These are phyloP conservation scores for Mamestra configurata DNA, from an alignment of 1,140 invertebrate species.

Conservation along the genomic window DNA sequence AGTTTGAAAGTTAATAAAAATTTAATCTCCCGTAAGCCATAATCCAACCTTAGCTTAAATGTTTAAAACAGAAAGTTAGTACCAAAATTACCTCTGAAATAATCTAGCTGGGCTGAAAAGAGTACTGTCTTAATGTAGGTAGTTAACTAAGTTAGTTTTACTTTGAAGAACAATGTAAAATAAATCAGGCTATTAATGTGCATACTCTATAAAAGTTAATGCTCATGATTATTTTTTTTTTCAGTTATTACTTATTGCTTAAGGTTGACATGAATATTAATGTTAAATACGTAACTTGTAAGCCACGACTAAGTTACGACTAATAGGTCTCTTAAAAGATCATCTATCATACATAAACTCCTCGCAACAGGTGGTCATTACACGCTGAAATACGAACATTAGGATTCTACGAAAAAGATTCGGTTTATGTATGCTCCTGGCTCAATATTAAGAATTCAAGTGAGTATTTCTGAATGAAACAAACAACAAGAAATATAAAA, in stretches of 20 bases:
- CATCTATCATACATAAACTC: constrained; percentile 16
- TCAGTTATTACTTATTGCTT: too few species aligned
- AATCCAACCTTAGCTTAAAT: constrained; percentile 40
- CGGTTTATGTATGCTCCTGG: not conserved
- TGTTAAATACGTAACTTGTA: not conserved
- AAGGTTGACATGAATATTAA: not conserved
- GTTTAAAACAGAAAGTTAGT: constrained; percentile 5
- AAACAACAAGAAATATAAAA: too few species aligned
- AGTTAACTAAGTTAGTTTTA: too few species aligned
- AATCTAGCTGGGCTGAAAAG: not conserved
- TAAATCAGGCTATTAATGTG: too few species aligned
- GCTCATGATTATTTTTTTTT: too few species aligned
- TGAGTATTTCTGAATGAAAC: not conserved
- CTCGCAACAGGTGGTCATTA: constrained; percentile 26
- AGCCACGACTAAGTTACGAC: constrained; percentile 1
- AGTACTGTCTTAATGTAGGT: too few species aligned
- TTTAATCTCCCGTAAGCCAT: constrained; percentile 3
- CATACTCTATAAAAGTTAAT: too few species aligned
- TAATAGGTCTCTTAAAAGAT: constrained; percentile 20
- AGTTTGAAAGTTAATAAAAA: constrained; percentile 34
- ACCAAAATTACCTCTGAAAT: not conserved
- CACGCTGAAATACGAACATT: not conserved
- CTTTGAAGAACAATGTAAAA: too few species aligned
- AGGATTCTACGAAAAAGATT: not conserved
- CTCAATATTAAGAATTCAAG: not conserved